Conservation (phyloP, 2,113 vertebrate species). For the Cinclus mexicanus region DNA sequence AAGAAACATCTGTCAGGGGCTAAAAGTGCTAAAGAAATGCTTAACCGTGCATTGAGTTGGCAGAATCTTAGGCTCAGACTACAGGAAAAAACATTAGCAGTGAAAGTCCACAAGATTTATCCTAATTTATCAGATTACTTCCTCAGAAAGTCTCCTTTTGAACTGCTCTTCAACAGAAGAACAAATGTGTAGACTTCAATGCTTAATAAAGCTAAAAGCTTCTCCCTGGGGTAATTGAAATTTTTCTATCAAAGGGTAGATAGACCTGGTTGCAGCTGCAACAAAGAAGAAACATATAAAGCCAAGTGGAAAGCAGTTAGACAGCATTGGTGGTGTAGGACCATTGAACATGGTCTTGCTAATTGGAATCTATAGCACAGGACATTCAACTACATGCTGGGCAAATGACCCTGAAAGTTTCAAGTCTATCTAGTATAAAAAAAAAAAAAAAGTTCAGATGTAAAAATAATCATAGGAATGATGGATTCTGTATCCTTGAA, state of each 20-base stretch:
- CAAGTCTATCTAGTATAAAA: constrained; percentile 75
- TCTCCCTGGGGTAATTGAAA: constrained; percentile 82
- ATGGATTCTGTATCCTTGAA: constrained; percentile 77
- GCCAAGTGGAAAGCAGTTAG: constrained; percentile 80
- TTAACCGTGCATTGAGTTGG: constrained; percentile 63
- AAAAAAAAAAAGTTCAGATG: constrained; percentile 81
- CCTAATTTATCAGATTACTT: constrained; percentile 84
- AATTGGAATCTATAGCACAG: constrained; percentile 85
- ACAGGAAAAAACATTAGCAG: constrained; percentile 65
- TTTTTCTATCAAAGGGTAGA: constrained; percentile 78
- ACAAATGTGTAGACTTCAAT: constrained; percentile 81
- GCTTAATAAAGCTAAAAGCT: constrained; percentile 85
- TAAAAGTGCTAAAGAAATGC: constrained; percentile 67
- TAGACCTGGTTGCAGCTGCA: constrained; percentile 79
- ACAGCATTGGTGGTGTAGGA: constrained; percentile 75
- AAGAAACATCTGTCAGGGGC: constrained; percentile 68
- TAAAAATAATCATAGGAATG: constrained; percentile 81
- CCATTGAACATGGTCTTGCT: constrained; percentile 78
- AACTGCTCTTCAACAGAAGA: constrained; percentile 78
- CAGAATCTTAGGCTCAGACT: constrained; percentile 71
- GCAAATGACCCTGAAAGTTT: constrained; percentile 85
- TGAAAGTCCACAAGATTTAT: constrained; percentile 71
- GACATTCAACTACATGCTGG: constrained; percentile 81
- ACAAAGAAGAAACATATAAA: constrained; percentile 82
- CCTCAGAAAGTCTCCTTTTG: constrained; percentile 76